A percentile compares a stretch with the other conserved stretches of the same genome.
Conservation (phyloP, 1,140 invertebrate genomes). For the Pseudomyrmex concolor region DNA sequence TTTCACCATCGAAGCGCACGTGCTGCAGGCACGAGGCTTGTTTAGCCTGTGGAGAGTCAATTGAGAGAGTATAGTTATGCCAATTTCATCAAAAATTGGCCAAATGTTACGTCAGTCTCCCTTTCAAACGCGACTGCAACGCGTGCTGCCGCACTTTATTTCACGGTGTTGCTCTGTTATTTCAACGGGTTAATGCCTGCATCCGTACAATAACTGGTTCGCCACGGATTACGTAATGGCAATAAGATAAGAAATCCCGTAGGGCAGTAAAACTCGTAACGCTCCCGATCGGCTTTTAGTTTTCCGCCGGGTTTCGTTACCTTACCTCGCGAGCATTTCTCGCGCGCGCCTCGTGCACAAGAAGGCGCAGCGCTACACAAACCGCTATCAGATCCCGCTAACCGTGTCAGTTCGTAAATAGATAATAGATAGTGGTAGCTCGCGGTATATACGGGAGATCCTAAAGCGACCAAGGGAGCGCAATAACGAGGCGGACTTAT, state of each 20-base stretch:
- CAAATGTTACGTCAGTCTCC: constrained; percentile 59
- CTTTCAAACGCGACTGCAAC: constrained; percentile 50
- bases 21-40: not conserved
- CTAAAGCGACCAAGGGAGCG: constrained; percentile 21
- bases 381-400: constrained; percentile 66
- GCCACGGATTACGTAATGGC: constrained; percentile 62
- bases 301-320: constrained; percentile 68
- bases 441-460: constrained; percentile 31
- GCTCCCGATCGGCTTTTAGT: constrained; percentile 70
- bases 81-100: constrained; percentile 65
- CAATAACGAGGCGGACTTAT: constrained; percentile 30
- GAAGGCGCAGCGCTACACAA: constrained; percentile 31
- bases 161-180: constrained; percentile 67
- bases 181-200: constrained; percentile 66
- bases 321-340: constrained; percentile 61
- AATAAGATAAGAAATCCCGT: constrained; percentile 74
- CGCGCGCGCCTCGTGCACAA: constrained; percentile 29
- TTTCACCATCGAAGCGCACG: constrained; percentile 27
- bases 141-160: constrained; percentile 21
- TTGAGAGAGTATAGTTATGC: constrained; percentile 5
- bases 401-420: constrained; percentile 61
- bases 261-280: constrained; percentile 72
- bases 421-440: constrained; percentile 64
- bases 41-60: not conserved
- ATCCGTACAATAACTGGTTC: constrained; percentile 70